phyloP scores from a whole-genome alignment of 2,113 vertebrate genomes.

The Chelonoidis abingdonii region DNA sequence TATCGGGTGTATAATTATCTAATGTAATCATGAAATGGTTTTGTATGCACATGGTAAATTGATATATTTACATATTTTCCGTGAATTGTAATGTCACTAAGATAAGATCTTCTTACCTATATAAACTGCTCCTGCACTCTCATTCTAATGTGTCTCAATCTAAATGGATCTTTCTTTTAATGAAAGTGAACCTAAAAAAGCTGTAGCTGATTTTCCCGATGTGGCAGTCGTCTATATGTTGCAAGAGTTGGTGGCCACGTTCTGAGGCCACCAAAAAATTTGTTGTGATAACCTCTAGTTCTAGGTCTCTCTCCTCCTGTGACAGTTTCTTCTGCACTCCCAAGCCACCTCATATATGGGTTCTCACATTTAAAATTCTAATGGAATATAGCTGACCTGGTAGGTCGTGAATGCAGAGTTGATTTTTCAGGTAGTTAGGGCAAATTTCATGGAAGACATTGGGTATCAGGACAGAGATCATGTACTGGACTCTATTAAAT shows the following conservation, averaged over 20 bases:
- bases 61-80: constrained; percentile 64
- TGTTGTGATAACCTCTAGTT: too few species aligned
- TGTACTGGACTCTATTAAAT: neutral
- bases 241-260: too few species aligned
- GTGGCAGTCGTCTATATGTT: neutral
- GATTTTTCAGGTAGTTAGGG: neutral
- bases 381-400: neutral
- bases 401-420: neutral
- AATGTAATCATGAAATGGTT: constrained; percentile 44
- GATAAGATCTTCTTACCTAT: constrained; percentile 59
- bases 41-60: constrained; percentile 42
- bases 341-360: accelerated
- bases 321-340: neutral
- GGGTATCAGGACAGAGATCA: neutral
- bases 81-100: constrained; percentile 19
- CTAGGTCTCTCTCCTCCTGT: neutral
- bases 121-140: neutral
- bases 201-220: neutral
- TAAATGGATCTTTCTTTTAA: constrained; percentile 1
- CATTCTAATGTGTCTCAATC: constrained; percentile 1
- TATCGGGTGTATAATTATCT: constrained; percentile 41
- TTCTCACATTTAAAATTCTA: neutral
- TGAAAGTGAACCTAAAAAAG: neutral
- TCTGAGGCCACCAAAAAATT: too few species aligned
- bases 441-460: neutral